These are phyloP conservation scores for Aldabrachelys gigantea DNA, from an alignment of 2,113 vertebrate genomes.

Conservation along the genomic window DNA sequence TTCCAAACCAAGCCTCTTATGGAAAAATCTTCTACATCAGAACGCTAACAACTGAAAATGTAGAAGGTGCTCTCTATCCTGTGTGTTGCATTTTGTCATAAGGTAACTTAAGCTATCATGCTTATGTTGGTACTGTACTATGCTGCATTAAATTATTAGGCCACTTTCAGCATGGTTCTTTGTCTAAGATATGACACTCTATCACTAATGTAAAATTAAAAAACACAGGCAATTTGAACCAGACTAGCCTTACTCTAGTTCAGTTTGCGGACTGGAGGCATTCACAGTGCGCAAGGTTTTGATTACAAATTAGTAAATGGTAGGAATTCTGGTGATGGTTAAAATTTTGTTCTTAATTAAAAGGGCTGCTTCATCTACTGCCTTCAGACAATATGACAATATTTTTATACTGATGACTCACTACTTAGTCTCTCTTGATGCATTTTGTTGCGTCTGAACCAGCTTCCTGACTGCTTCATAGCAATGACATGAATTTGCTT, in stretches of 20 bases:
- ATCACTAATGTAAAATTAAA: neutral
- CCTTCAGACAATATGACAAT: neutral
- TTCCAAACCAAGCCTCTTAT: neutral
- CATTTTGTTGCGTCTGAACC: neutral
- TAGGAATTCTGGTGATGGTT: neutral
- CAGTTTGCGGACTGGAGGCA: neutral
- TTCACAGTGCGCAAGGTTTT: neutral
- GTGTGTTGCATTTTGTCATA: neutral
- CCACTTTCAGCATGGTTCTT: neutral
- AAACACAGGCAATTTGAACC: neutral
- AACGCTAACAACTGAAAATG: neutral
- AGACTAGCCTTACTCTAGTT: neutral
- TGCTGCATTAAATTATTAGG: neutral
- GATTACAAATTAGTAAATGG: neutral
- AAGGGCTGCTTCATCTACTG: neutral
- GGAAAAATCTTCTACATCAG: neutral
- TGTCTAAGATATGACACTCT: neutral
- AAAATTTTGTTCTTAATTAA: neutral
- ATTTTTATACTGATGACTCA: neutral
- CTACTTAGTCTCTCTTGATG: neutral
- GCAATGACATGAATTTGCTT: neutral
- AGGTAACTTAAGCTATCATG: neutral
- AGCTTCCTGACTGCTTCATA: conserved; percentile 30
- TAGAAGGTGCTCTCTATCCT: neutral
- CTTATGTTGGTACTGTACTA: neutral